Evolutionary conservation across 2,888 invertebrate genomes (phyloP).

Genomic region (Cenopis cana): DNA sequence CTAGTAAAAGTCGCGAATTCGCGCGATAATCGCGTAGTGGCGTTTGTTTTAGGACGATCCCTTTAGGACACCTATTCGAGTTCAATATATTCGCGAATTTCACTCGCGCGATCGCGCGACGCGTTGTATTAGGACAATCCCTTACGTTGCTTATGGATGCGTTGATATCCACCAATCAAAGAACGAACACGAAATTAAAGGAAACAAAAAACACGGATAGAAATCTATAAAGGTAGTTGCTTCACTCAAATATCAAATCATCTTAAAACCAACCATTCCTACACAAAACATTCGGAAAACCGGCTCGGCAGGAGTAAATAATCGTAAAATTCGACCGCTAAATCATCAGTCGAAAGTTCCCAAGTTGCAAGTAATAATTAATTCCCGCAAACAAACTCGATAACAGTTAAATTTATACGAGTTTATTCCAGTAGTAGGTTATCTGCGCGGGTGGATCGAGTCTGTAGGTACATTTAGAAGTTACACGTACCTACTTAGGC

Average conservation of each 20-base stretch:
- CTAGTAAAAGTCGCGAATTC: too few relatives aligned
- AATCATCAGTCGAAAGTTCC: slow-evolving; percentile 44
- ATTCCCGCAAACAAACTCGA: slow-evolving; percentile 67
- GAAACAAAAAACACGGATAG: too few relatives aligned
- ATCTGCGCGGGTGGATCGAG: slow-evolving; percentile 17
- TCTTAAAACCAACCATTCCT: neutral
- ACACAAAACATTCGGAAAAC: neutral
- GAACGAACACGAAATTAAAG: too few relatives aligned
- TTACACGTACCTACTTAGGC: slow-evolving; percentile 5
- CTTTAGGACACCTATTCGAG: too few relatives aligned
- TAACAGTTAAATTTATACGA: slow-evolving; percentile 69
- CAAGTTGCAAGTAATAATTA: slow-evolving; percentile 68
- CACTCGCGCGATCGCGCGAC: too few relatives aligned
- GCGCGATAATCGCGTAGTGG: too few relatives aligned
- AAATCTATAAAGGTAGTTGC: too few relatives aligned
- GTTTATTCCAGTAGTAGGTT: slow-evolving; percentile 63
- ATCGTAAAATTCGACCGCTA: slow-evolving; percentile 35
- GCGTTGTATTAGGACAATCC: too few relatives aligned
- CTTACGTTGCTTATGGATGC: too few relatives aligned
- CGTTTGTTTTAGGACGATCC: too few relatives aligned
- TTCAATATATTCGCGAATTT: too few relatives aligned
- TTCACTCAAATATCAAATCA: neutral
- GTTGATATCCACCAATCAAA: too few relatives aligned
- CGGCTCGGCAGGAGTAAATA: neutral
- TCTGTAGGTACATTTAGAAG: slow-evolving; percentile 38